A percentile compares a stretch with the other conserved stretches of the same genome.
Evolutionary conservation across 2,797 vertebrate species (phyloP).

Genomic region (Peromyscus nudipes): DNA sequence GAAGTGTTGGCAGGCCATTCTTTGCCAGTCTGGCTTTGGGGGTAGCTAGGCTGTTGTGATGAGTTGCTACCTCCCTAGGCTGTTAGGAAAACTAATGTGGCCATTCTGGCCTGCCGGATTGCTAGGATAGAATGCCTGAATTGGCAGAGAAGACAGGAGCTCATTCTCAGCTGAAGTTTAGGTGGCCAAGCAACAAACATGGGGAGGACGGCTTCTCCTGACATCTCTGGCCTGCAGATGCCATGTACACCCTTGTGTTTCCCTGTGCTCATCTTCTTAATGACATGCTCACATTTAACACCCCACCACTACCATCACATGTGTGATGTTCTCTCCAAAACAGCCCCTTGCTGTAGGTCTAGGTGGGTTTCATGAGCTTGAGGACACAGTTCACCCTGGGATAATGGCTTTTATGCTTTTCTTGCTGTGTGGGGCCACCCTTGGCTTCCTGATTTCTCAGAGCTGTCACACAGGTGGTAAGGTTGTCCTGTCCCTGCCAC

Average conservation of each 20-base stretch:
- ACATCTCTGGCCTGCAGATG: neutral
- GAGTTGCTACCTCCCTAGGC: neutral
- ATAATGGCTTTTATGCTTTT: neutral
- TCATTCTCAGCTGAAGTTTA: neutral
- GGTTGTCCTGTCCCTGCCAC: neutral
- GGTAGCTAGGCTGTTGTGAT: neutral
- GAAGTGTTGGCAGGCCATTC: neutral
- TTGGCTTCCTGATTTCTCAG: neutral
- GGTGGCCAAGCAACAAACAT: neutral
- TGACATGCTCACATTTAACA: neutral
- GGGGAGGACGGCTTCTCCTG: neutral
- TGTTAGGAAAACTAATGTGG: neutral
- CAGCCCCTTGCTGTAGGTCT: neutral
- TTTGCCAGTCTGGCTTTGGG: neutral
- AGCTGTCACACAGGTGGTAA: neutral
- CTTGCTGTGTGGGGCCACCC: neutral
- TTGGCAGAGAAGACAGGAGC: neutral
- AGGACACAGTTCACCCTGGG: neutral
- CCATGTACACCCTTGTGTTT: neutral
- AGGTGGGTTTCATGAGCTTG: neutral
- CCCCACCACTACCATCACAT: neutral
- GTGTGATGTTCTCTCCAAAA: neutral
- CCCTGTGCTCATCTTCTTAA: neutral
- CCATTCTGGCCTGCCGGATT: neutral
- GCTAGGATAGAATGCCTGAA: neutral